Evolutionary conservation across 2,797 vertebrate genomes (phyloP).

Genomic region (Enteromius thamalakanensis): DNA sequence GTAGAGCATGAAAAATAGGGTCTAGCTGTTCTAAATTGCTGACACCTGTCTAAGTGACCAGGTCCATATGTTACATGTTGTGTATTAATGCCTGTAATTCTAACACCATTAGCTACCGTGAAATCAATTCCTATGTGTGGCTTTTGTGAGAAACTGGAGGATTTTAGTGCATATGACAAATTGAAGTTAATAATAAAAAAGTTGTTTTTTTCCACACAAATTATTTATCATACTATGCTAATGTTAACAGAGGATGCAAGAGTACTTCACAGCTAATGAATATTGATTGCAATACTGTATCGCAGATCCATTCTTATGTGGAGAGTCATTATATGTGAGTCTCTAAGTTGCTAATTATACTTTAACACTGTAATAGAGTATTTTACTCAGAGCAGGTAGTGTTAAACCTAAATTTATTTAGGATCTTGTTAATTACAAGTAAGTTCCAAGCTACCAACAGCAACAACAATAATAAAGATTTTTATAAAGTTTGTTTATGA

Average conservation of each 20-base stretch:
- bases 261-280: conserved; percentile 28
- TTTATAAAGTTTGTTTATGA: not conserved
- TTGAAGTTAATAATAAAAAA: conserved; percentile 28
- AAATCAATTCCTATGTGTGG: conserved; percentile 41
- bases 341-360: conserved; percentile 6
- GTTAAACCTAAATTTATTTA: not conserved
- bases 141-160: conserved; percentile 24
- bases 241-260: conserved; percentile 21
- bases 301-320: conserved; percentile 6
- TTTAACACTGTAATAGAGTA: not conserved
- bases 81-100: conserved; percentile 52
- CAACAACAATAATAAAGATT: not conserved
- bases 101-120: conserved; percentile 39
- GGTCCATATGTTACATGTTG: conserved; percentile 51
- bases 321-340: conserved; percentile 14
- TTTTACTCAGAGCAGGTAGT: not conserved
- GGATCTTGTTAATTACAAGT: not conserved
- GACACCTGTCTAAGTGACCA: conserved; percentile 53
- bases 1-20: conserved; percentile 50
- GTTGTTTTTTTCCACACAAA: conserved; percentile 24
- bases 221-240: conserved; percentile 35
- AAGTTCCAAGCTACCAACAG: not conserved
- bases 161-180: conserved; percentile 20
- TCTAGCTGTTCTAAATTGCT: conserved; percentile 48
- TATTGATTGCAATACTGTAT: conserved; percentile 23